Conservation (phyloP, 2,113 vertebrate species). For the Podarcis cretensis region DNA sequence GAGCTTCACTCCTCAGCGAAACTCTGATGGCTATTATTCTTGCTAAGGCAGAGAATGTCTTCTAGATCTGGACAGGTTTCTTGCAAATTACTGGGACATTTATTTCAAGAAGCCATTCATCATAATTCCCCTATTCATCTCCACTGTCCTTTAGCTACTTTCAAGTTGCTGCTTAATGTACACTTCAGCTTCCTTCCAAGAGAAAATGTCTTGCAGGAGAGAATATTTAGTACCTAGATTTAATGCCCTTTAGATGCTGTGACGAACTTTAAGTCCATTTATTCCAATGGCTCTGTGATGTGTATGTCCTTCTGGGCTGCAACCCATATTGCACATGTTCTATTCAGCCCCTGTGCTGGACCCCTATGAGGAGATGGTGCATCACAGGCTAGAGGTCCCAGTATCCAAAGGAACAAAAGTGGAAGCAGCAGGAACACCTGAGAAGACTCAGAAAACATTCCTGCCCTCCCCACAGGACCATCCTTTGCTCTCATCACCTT, state of each 20-base stretch:
- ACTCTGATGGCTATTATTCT: slow-evolving; percentile 22
- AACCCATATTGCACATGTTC: background rate
- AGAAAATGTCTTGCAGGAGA: background rate
- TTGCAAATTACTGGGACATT: slow-evolving; percentile 21
- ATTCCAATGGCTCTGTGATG: background rate
- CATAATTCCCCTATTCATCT: background rate
- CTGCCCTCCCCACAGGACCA: background rate
- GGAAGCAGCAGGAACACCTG: background rate
- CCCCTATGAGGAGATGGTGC: background rate
- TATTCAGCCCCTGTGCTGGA: background rate
- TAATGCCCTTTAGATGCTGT: background rate
- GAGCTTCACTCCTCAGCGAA: slow-evolving; percentile 17
- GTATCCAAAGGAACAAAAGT: background rate
- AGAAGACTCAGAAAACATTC: background rate
- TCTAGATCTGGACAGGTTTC: background rate
- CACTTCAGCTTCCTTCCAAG: background rate
- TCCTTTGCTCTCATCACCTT: background rate
- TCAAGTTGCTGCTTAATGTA: background rate
- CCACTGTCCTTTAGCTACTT: slow-evolving; percentile 10
- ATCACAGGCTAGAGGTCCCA: background rate
- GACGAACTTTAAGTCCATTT: background rate
- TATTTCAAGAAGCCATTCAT: slow-evolving; percentile 37
- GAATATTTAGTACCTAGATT: background rate
- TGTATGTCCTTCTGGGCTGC: too few relatives aligned
- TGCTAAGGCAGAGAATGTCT: background rate